phyloP scores from a whole-genome alignment of 2,797 vertebrate species.

The Miichthys miiuy region DNA sequence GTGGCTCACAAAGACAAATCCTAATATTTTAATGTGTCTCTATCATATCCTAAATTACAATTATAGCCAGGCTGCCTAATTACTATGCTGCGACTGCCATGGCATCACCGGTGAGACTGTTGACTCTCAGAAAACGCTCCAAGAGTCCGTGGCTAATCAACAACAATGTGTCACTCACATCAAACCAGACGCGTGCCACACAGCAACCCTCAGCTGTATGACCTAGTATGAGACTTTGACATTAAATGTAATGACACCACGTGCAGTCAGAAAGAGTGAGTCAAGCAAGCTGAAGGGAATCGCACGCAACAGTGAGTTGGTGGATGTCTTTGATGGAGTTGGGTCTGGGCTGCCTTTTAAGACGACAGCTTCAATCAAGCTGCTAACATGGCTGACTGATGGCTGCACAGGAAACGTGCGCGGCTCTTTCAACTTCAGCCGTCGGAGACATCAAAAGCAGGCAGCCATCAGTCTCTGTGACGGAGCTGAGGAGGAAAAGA shows the following conservation, averaged over 20 bases:
- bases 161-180: constrained; percentile 28
- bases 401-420: constrained; percentile 60
- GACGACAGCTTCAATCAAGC: constrained; percentile 56
- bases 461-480: constrained; percentile 54
- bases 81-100: constrained; percentile 1
- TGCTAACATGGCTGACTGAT: constrained; percentile 62
- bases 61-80: constrained; percentile 26
- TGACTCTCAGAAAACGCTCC: neutral
- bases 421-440: constrained; percentile 68
- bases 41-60: neutral
- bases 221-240: constrained; percentile 29
- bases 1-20: neutral
- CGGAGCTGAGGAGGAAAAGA: constrained; percentile 32
- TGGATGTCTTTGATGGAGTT: constrained; percentile 10
- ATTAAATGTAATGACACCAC: constrained; percentile 52
- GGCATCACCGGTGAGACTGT: constrained; percentile 6
- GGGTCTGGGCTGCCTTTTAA: constrained; percentile 33
- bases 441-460: constrained; percentile 68
- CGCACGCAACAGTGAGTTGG: constrained; percentile 15
- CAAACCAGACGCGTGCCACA: constrained; percentile 29
- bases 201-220: constrained; percentile 37
- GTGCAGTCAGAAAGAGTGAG: constrained; percentile 32
- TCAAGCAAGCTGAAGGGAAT: constrained; percentile 47
- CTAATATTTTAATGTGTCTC: neutral
- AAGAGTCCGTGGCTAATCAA: constrained; percentile 16